Base-by-base conservation (phyloP, 2,797 vertebrate species). In the Pangasius djambal region DNA sequence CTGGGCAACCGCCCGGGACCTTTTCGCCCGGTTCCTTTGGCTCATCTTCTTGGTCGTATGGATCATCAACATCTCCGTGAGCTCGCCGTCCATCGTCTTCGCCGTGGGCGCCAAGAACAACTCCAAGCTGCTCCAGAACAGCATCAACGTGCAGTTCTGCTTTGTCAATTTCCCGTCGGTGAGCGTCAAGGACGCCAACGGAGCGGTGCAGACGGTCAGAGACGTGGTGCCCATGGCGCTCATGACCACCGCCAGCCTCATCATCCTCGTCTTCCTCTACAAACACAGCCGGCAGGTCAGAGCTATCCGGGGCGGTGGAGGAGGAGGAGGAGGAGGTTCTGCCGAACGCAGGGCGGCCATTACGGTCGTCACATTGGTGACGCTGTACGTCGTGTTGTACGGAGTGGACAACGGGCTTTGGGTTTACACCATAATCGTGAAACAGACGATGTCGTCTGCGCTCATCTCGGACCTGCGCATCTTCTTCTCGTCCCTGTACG, bases 401-500 rank as follows among this genome's bases (percentile, higher is more conserved):
- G 96, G 96, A 3, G 92, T 95, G 6, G 96, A 96, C 87, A 96
- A 95, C 0, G 95, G 95, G 2, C 93, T 96, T 13, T 96, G 96
- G 96, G 94, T 97, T 2, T 96, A 96, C 92, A 96, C 95, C 0
- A 93, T 96, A 15, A 94, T 94, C 0, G 91, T 95, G 50, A 94
- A 69, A 50, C 91, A 90, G 85, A 96, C 95, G 15, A 92, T 96
- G 94, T 82, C 70, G 0, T 95, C 95, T 75, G 93, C 95, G 0
- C 91, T 97, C 86, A 86, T 95, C 88, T 95, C 95, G 48, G 96
- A 96, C 91, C 91, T 97, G 85, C 93, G 96, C 16, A 93, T 96
- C 67, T 96, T 96, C 92, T 96, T 96, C 86, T 92, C 96, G 0
- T 96, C 95, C 0, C 92, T 97, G n/a, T 96, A 96, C 0, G 95